Conservation (phyloP, 1,140 invertebrate genomes). For the Fopius arisanus region DNA sequence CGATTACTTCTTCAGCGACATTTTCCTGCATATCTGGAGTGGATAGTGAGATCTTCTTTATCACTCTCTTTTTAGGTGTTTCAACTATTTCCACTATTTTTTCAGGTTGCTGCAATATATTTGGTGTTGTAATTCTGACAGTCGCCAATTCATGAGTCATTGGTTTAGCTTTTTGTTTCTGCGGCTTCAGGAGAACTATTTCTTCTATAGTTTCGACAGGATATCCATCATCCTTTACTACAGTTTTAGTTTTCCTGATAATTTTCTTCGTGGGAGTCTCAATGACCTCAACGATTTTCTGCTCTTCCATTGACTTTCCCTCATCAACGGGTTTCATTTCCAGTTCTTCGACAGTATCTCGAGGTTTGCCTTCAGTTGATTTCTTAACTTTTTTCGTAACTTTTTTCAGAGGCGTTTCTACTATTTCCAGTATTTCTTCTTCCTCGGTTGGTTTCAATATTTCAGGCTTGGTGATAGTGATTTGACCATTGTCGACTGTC, state of each 20-base stretch:
- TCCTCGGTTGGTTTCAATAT: slow-evolving; percentile 24
- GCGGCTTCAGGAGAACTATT: slow-evolving; percentile 39
- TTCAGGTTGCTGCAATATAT: slow-evolving; percentile 19
- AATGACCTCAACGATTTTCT: slow-evolving; percentile 31
- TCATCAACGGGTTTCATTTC: slow-evolving; percentile 25
- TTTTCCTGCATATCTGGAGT: slow-evolving; percentile 33
- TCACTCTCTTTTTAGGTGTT: not conserved
- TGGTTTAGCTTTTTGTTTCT: slow-evolving; percentile 38
- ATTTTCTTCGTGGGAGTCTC: slow-evolving; percentile 35
- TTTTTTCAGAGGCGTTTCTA: slow-evolving; percentile 44
- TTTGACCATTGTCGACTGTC: slow-evolving; percentile 32
- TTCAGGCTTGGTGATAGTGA: slow-evolving; percentile 36
- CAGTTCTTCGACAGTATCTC: slow-evolving; percentile 35
- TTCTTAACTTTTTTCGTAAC: slow-evolving; percentile 50
- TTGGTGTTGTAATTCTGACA: slow-evolving; percentile 35
- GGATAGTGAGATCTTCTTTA: slow-evolving; percentile 32
- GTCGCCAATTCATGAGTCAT: slow-evolving; percentile 29
- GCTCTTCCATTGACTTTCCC: slow-evolving; percentile 29
- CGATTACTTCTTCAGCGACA: slow-evolving; percentile 32
- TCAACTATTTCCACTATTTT: slow-evolving; percentile 28
- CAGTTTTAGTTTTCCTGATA: slow-evolving; percentile 34
- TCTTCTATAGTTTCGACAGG: slow-evolving; percentile 39
- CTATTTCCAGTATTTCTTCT: slow-evolving; percentile 42
- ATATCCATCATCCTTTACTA: slow-evolving; percentile 40
- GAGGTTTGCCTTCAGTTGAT: slow-evolving; percentile 36